Percentiles rank a stretch among this genome's conserved stretches.
phyloP scores from a whole-genome alignment of 2,113 vertebrate species.

The Pseudorasbora parva region DNA sequence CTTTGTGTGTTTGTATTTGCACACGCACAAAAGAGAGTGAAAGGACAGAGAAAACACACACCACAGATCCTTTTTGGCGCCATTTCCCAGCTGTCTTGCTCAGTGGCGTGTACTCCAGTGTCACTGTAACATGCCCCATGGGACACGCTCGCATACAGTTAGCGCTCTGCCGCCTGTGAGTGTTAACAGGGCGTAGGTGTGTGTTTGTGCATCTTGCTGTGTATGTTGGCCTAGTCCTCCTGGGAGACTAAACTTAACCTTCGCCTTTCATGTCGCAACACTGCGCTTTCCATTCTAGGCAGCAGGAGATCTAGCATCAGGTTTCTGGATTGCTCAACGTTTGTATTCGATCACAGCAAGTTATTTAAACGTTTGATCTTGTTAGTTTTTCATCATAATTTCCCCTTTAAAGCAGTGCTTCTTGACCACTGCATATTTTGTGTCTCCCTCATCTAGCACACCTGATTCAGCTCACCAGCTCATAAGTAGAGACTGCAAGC shows the following conservation, averaged over 20 bases:
- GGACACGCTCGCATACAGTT: constrained; percentile 18
- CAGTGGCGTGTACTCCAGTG: constrained; percentile 44
- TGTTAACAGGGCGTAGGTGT: neutral
- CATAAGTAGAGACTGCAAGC: no score
- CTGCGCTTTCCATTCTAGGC: constrained; percentile 35
- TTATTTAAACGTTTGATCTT: neutral
- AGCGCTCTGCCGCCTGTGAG: neutral
- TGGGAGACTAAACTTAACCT: constrained; percentile 25
- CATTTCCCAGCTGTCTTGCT: constrained; percentile 58
- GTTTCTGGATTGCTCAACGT: constrained; percentile 28
- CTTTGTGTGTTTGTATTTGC: constrained; percentile 32
- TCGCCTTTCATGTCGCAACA: constrained; percentile 32
- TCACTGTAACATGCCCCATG: constrained; percentile 50
- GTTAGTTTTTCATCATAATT: neutral
- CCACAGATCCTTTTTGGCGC: constrained; percentile 50
- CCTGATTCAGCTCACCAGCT: no score
- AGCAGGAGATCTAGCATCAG: constrained; percentile 27
- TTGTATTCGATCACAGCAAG: neutral
- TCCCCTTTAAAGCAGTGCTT: no score
- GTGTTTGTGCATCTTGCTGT: constrained; percentile 8
- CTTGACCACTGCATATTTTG: no score
- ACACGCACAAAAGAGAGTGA: constrained; percentile 40
- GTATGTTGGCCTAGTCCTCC: neutral
- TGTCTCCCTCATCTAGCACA: no score
- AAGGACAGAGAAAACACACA: constrained; percentile 35